Base-by-base conservation (phyloP, 2,113 vertebrate genomes). In the Sphyrna mokarran region DNA sequence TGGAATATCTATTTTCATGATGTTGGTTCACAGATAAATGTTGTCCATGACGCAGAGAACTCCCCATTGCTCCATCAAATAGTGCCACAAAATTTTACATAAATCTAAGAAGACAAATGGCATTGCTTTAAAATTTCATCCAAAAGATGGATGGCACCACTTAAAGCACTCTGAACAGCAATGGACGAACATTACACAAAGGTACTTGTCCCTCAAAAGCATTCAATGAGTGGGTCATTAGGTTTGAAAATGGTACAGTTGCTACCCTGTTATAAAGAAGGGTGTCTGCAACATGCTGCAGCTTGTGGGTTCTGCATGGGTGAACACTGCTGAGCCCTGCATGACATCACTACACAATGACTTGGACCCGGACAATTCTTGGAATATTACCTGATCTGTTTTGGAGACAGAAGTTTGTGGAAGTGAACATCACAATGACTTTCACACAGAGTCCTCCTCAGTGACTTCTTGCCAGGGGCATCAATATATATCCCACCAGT, bases 371-470 rank as follows among this genome's bases (percentile, higher is more conserved):
- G 37, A 43, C 37, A 43, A 6, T 83, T 18, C 37, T 8, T 16
- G 37, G 80, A 16, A 43, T 5, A n/a, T 20, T 1, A 43, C 22
- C 37, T 85, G 29, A 58, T 2, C 26, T 89, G 80, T 6, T 83
- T 43, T 40, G 37, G 80, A 83, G 37, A n/a, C 37, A 83, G 80
- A 37, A 83, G 16, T 83, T 40, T 13, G 14, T 83, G 37, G 37
- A 89, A 29, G 48, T 10, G 48, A 89, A 22, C 20, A 22, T 54
- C 40, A 33, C 29, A 0, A 61, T 89, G 48, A 16, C 13, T 54
- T 91, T 91, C 54, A 91, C 87, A 91, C 33, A 91, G 54, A 58
- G 29, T 29, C 26, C 26, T 61, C 87, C 87, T 90, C 87, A 90
- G 87, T 90, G 87, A 61, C 23, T 76, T 89, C 11, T 0, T 89